These are phyloP conservation scores for Gadopsis marmoratus DNA, from an alignment of 2,797 vertebrate genomes.

Conservation along the genomic window DNA sequence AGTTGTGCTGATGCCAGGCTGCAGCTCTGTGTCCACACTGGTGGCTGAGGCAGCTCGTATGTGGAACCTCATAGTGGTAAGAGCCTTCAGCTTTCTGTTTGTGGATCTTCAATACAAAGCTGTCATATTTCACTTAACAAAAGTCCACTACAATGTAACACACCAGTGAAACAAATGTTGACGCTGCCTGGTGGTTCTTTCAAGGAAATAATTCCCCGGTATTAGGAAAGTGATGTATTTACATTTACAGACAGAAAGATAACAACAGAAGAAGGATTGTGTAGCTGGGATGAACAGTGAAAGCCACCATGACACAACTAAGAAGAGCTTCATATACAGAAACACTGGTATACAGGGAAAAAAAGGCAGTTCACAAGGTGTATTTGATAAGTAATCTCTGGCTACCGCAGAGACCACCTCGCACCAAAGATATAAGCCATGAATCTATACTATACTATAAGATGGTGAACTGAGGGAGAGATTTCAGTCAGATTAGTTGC, in stretches of 20 bases:
- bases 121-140: no score
- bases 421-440: constrained; percentile 7
- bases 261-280: not conserved
- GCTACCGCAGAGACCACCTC: not conserved
- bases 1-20: constrained; percentile 92
- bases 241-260: not conserved
- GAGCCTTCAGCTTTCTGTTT: not conserved
- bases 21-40: constrained; percentile 92
- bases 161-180: not conserved
- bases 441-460: not conserved
- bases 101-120: not conserved
- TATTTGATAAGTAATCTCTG: constrained; percentile 24
- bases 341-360: not conserved
- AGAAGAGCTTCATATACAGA: not conserved
- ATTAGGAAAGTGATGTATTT: not conserved
- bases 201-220: not conserved
- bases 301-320: not conserved
- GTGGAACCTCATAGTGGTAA: constrained; percentile 93
- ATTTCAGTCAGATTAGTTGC: not conserved
- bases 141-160: no score
- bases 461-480: constrained; percentile 9
- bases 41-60: constrained; percentile 92
- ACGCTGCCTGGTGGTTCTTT: not conserved
- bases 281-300: not conserved
- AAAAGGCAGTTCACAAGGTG: constrained; percentile 1